phyloP scores from a whole-genome alignment of 1,140 invertebrate genomes.

The Calephelis nemesis region DNA sequence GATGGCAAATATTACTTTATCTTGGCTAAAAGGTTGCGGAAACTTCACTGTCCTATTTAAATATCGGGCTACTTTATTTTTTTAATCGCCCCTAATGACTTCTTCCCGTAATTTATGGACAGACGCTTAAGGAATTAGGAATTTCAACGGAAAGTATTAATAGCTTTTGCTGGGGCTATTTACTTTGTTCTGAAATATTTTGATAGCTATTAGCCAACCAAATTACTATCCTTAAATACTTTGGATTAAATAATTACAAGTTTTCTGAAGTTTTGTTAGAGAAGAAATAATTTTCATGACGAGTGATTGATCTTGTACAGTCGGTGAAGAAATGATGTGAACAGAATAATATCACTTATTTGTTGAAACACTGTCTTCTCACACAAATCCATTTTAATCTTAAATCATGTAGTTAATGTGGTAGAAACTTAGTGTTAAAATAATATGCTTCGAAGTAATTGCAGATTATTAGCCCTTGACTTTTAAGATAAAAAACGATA shows the following conservation, averaged over 20 bases:
- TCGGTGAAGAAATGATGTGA: too few species aligned
- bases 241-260: neutral
- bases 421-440: too few species aligned
- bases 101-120: constrained; percentile 64
- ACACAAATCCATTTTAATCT: too few species aligned
- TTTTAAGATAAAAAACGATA: too few species aligned
- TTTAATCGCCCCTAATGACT: constrained; percentile 69
- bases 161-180: constrained; percentile 39
- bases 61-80: constrained; percentile 52
- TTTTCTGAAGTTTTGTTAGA: neutral
- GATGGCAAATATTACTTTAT: too few species aligned
- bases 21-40: neutral
- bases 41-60: constrained; percentile 48
- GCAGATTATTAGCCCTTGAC: too few species aligned
- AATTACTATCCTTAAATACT: neutral
- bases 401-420: too few species aligned
- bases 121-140: constrained; percentile 55
- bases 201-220: constrained; percentile 4
- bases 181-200: constrained; percentile 28
- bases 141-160: constrained; percentile 51
- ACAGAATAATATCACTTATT: too few species aligned
- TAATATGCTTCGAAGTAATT: too few species aligned
- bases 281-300: too few species aligned
- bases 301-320: too few species aligned
- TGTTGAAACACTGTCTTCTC: too few species aligned